Percentiles rank a stretch among this genome's conserved stretches.
phyloP scores from a whole-genome alignment of 2,888 invertebrate species.

The Caenorhabditis sulstoni region DNA sequence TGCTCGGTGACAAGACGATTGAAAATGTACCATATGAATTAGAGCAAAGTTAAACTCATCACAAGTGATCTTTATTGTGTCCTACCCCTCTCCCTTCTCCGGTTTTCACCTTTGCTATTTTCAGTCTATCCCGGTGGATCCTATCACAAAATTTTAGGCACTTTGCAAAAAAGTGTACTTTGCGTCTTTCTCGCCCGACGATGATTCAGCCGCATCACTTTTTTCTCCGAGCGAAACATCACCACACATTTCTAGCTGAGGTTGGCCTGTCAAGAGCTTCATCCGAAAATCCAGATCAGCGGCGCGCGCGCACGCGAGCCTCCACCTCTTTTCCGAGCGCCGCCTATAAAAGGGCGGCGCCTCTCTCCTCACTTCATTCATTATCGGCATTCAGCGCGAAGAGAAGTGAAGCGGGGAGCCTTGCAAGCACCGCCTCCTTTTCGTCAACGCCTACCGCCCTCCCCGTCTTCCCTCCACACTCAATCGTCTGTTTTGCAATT shows the following conservation, averaged over 20 bases:
- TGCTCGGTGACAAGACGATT: no score
- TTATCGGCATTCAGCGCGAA: slow-evolving; percentile 23
- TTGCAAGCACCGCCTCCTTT: slow-evolving; percentile 34
- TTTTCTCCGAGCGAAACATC: slow-evolving; percentile 32
- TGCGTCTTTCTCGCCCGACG: no score
- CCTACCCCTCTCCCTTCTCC: no score
- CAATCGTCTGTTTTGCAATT: slow-evolving; percentile 29
- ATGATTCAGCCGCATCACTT: slow-evolving; percentile 5
- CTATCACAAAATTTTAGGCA: no score
- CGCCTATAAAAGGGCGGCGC: slow-evolving; percentile 51
- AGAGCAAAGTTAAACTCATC: no score
- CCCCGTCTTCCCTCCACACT: background rate
- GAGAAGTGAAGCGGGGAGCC: background rate
- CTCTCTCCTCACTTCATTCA: slow-evolving; percentile 35
- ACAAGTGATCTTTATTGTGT: no score
- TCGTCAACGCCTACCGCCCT: slow-evolving; percentile 5
- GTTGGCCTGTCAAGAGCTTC: no score
- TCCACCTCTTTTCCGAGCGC: background rate
- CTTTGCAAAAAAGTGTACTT: no score
- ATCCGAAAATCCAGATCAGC: slow-evolving; percentile 40
- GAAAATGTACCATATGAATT: no score
- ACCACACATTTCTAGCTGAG: background rate
- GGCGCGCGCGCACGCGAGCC: slow-evolving; percentile 1
- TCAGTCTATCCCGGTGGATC: no score
- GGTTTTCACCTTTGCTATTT: no score